A percentile compares a stretch with the other conserved stretches of the same genome.
Evolutionary conservation across 2,888 invertebrate species (phyloP).

Genomic region (Himalopsyche japonica): DNA sequence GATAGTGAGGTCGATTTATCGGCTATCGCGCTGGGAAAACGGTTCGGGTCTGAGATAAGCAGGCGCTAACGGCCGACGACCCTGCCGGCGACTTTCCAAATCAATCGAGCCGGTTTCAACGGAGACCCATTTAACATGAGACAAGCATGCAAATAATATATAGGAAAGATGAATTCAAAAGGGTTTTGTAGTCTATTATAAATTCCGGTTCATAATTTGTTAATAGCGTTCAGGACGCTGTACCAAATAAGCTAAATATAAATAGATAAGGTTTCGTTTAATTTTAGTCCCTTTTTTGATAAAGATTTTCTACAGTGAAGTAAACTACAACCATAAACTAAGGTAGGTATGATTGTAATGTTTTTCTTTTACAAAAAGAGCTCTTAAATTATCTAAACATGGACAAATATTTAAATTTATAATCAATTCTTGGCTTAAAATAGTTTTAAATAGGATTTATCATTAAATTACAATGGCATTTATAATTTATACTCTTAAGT

Average conservation of each 20-base stretch:
- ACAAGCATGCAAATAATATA: background rate
- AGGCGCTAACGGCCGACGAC: slow-evolving; percentile 13
- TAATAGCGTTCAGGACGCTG: background rate
- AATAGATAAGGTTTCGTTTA: background rate
- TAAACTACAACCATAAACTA: too few relatives aligned
- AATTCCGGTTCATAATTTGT: background rate
- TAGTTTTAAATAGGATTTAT: too few relatives aligned
- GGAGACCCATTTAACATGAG: background rate
- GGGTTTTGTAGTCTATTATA: background rate
- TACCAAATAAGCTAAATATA: background rate
- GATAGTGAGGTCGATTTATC: slow-evolving; percentile 15
- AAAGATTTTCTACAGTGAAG: too few relatives aligned
- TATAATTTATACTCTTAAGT: too few relatives aligned
- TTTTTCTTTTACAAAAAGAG: too few relatives aligned
- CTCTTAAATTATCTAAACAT: too few relatives aligned
- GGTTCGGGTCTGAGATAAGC: slow-evolving; percentile 21
- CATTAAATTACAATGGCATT: too few relatives aligned
- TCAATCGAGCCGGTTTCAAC: background rate
- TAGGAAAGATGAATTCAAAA: background rate
- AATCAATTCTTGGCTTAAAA: too few relatives aligned
- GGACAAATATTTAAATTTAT: too few relatives aligned
- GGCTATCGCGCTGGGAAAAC: slow-evolving; percentile 4
- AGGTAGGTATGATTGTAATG: too few relatives aligned
- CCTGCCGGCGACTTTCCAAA: background rate
- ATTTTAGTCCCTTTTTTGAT: too few relatives aligned